Base-by-base conservation (phyloP, 2,888 invertebrate species). In the Falcaria lacertinaria region DNA sequence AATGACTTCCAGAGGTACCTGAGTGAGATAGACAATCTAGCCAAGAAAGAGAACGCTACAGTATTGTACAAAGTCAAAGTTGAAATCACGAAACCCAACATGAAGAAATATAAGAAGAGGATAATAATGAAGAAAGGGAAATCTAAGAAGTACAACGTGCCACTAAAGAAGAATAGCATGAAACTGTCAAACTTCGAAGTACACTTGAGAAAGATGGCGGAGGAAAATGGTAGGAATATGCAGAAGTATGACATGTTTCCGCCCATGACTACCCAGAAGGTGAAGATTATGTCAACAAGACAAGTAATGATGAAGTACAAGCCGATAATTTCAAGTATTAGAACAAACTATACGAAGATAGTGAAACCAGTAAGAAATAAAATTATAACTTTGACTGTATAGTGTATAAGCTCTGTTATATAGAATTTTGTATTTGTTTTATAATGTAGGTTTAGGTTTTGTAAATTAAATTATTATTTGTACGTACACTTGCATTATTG, bases 101-200 rank as follows among this genome's bases (percentile, higher is more conserved):
- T 48, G 1, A 53, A 50, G 4, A 57, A 53, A 2, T 52, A 44
- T 1, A 19, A 41, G 0, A 60, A 61, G 28, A 78, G 66, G 41
- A 48, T 48, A 7, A 8, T 43, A 2, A 1, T 43, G 1, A 74
- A 67, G 37, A 80, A 69, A 38, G 51, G 54, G 0, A 73, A 67
- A 32, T 60, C 75, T 0, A 88, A 87, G 57, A 87, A 80, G 39
- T 88, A 74, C 44, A 84, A 78, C 8, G 64, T 87, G 13, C 87
- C 88, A 0, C 48, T 88, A 22, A 88, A 88, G 55, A 86, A 77
- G 49, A 76, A 74, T 14, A 87, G 69, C 39, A 83, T 86, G 83
- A 86, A 81, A 38, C 53, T 85, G 4, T 87, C 88, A 0, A 78
- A 77, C 39, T 86, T 83, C 8, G 87, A 87, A 52, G 64, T 74